Evolutionary conservation across 2,888 invertebrate species (phyloP).

Genomic region (Nowickia ferox): DNA sequence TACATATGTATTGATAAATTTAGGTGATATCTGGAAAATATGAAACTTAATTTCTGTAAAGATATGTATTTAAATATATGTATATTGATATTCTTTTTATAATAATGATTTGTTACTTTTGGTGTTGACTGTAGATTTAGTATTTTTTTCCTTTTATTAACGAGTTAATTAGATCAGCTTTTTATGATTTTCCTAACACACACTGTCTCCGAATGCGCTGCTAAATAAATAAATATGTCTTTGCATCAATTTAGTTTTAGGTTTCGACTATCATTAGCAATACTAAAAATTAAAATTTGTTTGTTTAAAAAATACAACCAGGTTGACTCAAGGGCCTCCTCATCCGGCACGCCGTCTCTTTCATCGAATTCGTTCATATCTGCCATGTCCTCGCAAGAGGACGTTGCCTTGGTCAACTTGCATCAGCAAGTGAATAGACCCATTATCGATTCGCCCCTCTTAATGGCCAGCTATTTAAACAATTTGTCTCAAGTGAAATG

Average conservation of each 20-base stretch:
- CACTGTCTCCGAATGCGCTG: constrained; percentile 62
- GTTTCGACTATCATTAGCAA: background rate
- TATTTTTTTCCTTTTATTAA: background rate
- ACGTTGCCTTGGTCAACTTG: constrained; percentile 94
- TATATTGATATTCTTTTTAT: no score
- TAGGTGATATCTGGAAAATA: no score
- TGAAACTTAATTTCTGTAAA: no score
- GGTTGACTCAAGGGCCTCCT: constrained; percentile 84
- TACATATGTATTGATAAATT: no score
- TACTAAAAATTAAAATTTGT: background rate
- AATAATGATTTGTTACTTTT: background rate
- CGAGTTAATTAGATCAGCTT: background rate
- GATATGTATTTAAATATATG: no score
- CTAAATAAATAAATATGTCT: constrained; percentile 50
- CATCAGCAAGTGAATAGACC: constrained; percentile 96
- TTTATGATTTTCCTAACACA: constrained; percentile 12
- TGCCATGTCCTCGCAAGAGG: constrained; percentile 96
- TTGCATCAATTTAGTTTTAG: constrained; percentile 65
- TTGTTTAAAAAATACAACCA: constrained; percentile 68
- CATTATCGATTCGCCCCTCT: constrained; percentile 95
- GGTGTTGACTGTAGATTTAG: background rate
- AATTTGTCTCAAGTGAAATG: constrained; percentile 92
- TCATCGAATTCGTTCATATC: constrained; percentile 94
- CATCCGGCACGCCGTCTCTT: constrained; percentile 91
- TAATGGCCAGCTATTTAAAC: constrained; percentile 97